phyloP scores from a whole-genome alignment of 2,888 invertebrate species.

The Pollenia griseotomentosa region DNA sequence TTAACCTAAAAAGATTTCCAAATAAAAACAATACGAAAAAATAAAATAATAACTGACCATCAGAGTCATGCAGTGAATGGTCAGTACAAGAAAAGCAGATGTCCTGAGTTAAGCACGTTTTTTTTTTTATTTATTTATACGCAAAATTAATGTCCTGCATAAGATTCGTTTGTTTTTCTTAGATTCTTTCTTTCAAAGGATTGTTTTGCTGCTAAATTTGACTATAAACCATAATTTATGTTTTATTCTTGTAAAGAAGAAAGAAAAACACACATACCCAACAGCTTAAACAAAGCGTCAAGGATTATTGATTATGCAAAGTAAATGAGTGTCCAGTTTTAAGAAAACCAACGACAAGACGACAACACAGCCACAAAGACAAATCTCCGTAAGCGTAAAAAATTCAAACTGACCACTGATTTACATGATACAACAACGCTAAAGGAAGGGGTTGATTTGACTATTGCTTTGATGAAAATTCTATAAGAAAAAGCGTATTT shows the following conservation, averaged over 20 bases:
- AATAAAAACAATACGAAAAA: slow-evolving; percentile 41
- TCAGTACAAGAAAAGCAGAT: slow-evolving; percentile 69
- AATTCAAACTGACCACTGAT: slow-evolving; percentile 74
- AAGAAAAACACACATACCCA: slow-evolving; percentile 77
- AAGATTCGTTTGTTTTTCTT: slow-evolving; percentile 61
- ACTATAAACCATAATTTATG: slow-evolving; percentile 84
- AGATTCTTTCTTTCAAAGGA: slow-evolving; percentile 74
- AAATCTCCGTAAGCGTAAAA: slow-evolving; percentile 77
- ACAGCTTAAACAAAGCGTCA: slow-evolving; percentile 77
- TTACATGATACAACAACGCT: slow-evolving; percentile 55
- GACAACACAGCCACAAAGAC: slow-evolving; percentile 75
- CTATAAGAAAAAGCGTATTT: background rate
- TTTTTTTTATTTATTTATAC: background rate
- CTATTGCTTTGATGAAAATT: slow-evolving; percentile 45
- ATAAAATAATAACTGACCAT: slow-evolving; percentile 63
- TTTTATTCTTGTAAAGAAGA: slow-evolving; percentile 78
- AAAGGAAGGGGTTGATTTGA: slow-evolving; percentile 78
- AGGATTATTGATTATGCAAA: slow-evolving; percentile 84
- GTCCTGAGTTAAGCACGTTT: slow-evolving; percentile 72
- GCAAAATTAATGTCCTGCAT: slow-evolving; percentile 59
- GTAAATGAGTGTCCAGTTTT: slow-evolving; percentile 75
- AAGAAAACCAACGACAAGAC: slow-evolving; percentile 72
- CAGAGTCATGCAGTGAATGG: slow-evolving; percentile 13
- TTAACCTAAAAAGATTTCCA: slow-evolving; percentile 48
- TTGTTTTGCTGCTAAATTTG: slow-evolving; percentile 82